These are phyloP conservation scores for Drosophila nr. perissopoda DNA, from an alignment of 2,888 invertebrate genomes.

Conservation along the genomic window DNA sequence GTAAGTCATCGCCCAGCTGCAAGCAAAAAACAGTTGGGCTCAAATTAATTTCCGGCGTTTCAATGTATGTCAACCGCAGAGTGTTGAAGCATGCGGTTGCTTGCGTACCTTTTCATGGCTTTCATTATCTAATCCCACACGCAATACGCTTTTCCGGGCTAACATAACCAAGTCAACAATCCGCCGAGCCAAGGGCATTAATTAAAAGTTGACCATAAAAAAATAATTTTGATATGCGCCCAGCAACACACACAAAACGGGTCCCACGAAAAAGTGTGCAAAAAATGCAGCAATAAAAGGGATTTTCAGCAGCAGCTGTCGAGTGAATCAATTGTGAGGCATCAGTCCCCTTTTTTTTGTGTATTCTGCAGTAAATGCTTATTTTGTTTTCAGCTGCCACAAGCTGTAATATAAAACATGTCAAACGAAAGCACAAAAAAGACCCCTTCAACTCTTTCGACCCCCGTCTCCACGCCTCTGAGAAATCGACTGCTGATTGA, in stretches of 20 bases:
- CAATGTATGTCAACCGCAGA: constrained; percentile 4
- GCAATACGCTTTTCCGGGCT: constrained; percentile 37
- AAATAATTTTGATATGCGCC: constrained; percentile 59
- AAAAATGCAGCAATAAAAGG: constrained; percentile 37
- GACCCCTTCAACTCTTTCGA: not conserved
- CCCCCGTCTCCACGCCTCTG: constrained; percentile 2
- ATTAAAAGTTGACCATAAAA: constrained; percentile 67
- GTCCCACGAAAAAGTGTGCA: constrained; percentile 4
- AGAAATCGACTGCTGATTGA: constrained; percentile 67
- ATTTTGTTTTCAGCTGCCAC: constrained; percentile 40
- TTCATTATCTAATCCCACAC: constrained; percentile 37
- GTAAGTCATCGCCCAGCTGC: constrained; percentile 89
- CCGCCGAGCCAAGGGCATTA: constrained; percentile 44
- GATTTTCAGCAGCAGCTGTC: constrained; percentile 45
- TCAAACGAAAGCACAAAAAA: constrained; percentile 24
- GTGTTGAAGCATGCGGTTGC: constrained; percentile 19
- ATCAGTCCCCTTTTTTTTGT: constrained; percentile 4
- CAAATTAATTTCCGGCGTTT: constrained; percentile 48
- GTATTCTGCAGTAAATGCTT: constrained; percentile 7
- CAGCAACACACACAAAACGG: not conserved
- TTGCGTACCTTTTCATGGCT: constrained; percentile 39
- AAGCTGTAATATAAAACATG: constrained; percentile 38
- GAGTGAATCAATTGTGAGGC: constrained; percentile 29
- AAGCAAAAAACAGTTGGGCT: constrained; percentile 66
- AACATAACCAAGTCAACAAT: constrained; percentile 44